These are phyloP conservation scores for Lepus townsendii DNA, from an alignment of 2,797 vertebrate species.

Conservation along the genomic window DNA sequence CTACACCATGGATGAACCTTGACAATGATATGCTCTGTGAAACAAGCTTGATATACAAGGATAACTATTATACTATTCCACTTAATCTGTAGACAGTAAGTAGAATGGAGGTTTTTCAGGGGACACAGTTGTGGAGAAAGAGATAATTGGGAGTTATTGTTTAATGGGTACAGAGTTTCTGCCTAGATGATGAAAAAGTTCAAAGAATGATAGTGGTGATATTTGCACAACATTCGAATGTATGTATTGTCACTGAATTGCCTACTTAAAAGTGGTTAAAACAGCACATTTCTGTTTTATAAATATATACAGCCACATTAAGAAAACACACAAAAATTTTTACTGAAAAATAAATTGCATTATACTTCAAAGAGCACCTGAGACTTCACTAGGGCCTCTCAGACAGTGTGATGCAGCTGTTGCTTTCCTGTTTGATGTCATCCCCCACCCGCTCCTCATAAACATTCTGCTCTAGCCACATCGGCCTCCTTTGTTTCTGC, in stretches of 20 bases:
- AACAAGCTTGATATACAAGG: neutral
- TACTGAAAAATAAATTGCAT: neutral
- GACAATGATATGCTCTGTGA: neutral
- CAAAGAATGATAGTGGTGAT: neutral
- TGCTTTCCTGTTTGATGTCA: neutral
- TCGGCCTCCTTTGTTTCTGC: neutral
- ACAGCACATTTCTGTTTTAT: neutral
- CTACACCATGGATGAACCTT: neutral
- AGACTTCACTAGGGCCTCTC: neutral
- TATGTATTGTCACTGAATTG: neutral
- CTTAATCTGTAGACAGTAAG: neutral
- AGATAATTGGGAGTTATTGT: neutral
- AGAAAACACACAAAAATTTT: neutral
- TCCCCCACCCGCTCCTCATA: neutral
- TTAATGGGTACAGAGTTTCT: neutral
- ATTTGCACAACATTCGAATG: neutral
- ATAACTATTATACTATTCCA: neutral
- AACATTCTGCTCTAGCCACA: neutral
- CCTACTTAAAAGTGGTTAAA: neutral
- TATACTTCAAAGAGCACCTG: neutral
- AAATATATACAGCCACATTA: neutral
- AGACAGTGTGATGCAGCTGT: neutral
- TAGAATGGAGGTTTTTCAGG: neutral
- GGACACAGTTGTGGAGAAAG: rapidly evolving
- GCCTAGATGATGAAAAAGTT: neutral